Conservation (phyloP, 2,888 invertebrate genomes). For the Drosophila peninsularis region DNA sequence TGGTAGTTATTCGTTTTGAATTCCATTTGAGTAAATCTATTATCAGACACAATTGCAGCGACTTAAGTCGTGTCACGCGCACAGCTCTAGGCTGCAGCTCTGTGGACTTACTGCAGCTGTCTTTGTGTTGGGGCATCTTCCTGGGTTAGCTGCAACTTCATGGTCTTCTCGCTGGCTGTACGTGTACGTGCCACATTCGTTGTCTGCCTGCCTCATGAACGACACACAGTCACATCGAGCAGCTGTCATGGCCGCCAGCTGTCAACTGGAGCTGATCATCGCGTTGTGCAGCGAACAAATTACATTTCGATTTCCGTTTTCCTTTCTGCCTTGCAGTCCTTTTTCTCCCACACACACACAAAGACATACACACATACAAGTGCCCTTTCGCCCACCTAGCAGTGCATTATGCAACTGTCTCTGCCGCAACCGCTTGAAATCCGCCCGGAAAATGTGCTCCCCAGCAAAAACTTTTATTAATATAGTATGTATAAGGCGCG, state of each 20-base stretch:
- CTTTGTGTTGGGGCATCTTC: constrained; percentile 5
- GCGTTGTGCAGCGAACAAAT: constrained; percentile 63
- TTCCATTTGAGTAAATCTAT: not conserved
- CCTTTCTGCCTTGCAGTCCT: constrained; percentile 18
- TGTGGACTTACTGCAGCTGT: constrained; percentile 23
- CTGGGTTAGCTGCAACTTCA: constrained; percentile 30
- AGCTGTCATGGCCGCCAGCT: constrained; percentile 61
- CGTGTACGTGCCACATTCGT: constrained; percentile 53
- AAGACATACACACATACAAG: not conserved
- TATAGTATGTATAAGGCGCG: constrained; percentile 18
- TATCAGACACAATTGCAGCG: not conserved
- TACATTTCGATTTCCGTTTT: constrained; percentile 74
- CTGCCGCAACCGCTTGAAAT: constrained; percentile 37
- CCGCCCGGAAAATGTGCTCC: constrained; percentile 44
- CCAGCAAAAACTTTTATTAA: constrained; percentile 51
- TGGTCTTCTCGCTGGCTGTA: constrained; percentile 15
- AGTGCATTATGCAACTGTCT: constrained; percentile 60
- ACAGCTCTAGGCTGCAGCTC: not conserved
- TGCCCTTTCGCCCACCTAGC: constrained; percentile 4
- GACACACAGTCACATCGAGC: constrained; percentile 41
- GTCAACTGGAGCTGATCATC: constrained; percentile 62
- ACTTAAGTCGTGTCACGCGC: constrained; percentile 15
- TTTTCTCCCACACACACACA: not conserved
- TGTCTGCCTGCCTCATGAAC: constrained; percentile 28
- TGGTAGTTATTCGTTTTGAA: not conserved